phyloP scores from a whole-genome alignment of 35 echinoderm and acorn worm species.

The Ophiothrix spiculata region DNA sequence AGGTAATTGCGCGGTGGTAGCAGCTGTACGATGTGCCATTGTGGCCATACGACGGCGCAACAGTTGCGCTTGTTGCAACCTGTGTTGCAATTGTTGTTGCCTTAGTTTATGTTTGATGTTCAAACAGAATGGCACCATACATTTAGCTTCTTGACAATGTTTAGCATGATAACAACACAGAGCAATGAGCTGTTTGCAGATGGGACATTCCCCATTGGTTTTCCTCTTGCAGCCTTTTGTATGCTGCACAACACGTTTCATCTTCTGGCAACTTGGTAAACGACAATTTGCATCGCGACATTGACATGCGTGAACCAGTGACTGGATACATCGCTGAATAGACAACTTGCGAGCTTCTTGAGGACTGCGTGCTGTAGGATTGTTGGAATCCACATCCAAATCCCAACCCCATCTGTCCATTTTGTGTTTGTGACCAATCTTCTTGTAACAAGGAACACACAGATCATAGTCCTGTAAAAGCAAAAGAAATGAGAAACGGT shows the following conservation, averaged over 20 bases:
- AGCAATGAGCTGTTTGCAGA: slow-evolving; percentile 99
- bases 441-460: slow-evolving; percentile 81
- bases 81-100: slow-evolving; percentile 94
- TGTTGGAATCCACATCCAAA: slow-evolving; percentile 75
- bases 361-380: slow-evolving; percentile 64
- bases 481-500: slow-evolving; percentile 35
- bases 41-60: slow-evolving; percentile 80
- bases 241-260: slow-evolving; percentile 98
- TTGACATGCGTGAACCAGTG: slow-evolving; percentile 96
- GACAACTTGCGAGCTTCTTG: slow-evolving; percentile 93
- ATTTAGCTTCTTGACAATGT: slow-evolving; percentile 95
- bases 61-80: slow-evolving; percentile 97
- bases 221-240: slow-evolving; percentile 96
- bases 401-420: slow-evolving; percentile 99
- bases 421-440: slow-evolving; percentile 91
- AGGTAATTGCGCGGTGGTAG: slow-evolving; percentile 13
- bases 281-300: slow-evolving; percentile 97
- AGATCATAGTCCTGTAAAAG: slow-evolving; percentile 87
- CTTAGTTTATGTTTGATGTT: slow-evolving; percentile 98
- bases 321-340: slow-evolving; percentile 97
- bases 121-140: slow-evolving; percentile 95
- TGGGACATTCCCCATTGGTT: slow-evolving; percentile 97
- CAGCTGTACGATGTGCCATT: slow-evolving; percentile 50
- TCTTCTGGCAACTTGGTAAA: slow-evolving; percentile 95
- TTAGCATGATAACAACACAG: slow-evolving; percentile 99